A percentile compares a stretch with the other conserved stretches of the same genome.
These are phyloP conservation scores for Elephas maximus DNA, from an alignment of 2,113 vertebrate genomes.

Conservation along the genomic window DNA sequence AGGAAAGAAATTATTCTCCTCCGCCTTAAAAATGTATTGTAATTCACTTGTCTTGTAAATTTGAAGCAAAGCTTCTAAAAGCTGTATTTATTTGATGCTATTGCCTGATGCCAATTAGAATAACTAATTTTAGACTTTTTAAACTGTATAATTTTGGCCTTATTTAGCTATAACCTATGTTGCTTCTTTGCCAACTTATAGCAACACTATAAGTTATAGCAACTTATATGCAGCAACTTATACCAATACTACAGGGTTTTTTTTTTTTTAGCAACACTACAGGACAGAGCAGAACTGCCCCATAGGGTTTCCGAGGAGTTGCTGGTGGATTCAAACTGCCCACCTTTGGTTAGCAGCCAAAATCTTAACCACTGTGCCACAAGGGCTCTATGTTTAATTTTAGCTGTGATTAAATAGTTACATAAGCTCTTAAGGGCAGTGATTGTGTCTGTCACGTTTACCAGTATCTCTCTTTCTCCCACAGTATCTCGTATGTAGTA, in stretches of 20 bases:
- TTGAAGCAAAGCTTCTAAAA: background rate
- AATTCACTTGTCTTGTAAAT: background rate
- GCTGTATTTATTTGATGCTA: background rate
- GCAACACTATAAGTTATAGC: too few relatives aligned
- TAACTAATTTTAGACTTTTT: slow-evolving; percentile 15
- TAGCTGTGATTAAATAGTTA: slow-evolving; percentile 41
- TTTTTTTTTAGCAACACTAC: too few relatives aligned
- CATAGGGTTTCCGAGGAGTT: too few relatives aligned
- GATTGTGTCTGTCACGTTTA: background rate
- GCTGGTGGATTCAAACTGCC: too few relatives aligned
- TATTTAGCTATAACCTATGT: background rate
- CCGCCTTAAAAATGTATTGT: background rate
- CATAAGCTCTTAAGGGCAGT: background rate
- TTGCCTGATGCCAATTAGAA: background rate
- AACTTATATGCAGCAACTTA: too few relatives aligned
- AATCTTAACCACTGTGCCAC: too few relatives aligned
- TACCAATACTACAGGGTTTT: too few relatives aligned
- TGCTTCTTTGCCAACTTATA: background rate
- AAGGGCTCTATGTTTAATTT: background rate
- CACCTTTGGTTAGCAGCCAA: too few relatives aligned
- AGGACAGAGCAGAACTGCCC: too few relatives aligned
- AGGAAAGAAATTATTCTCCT: background rate
- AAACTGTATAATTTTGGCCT: background rate
- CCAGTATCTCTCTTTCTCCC: background rate
- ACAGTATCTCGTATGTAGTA: background rate